Percentiles rank a stretch among this genome's conserved stretches.
Conservation (phyloP, 2,113 vertebrate species). For the Pelecanoides urinatrix region DNA sequence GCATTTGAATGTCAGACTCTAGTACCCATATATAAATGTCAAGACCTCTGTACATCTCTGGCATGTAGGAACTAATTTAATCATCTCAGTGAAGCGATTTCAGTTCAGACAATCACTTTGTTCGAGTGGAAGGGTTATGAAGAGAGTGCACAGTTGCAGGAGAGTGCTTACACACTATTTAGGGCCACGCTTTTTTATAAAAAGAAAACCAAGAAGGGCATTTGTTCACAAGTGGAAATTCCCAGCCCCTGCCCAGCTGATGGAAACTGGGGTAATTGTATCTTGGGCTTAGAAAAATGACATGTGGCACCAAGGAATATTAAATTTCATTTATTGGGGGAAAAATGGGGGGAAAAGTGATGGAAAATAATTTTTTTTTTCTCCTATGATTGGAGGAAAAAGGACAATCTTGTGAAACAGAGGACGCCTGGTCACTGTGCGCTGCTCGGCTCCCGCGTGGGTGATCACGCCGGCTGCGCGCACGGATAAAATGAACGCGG, state of each 20-base stretch:
- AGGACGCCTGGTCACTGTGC: not conserved
- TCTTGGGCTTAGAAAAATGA: not conserved
- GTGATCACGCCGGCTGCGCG: rapidly evolving
- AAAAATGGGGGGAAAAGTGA: not conserved
- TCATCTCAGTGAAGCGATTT: slow-evolving; percentile 54
- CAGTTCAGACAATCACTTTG: slow-evolving; percentile 52
- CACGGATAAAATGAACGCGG: rapidly evolving
- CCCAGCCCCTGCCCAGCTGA: not conserved
- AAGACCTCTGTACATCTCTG: slow-evolving; percentile 53
- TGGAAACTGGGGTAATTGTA: not conserved
- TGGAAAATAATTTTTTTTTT: not conserved
- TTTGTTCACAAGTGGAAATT: not conserved
- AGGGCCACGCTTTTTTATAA: not conserved
- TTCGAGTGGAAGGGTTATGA: slow-evolving; percentile 48
- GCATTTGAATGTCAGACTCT: slow-evolving; percentile 54
- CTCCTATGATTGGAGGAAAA: not conserved
- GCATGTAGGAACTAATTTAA: slow-evolving; percentile 63
- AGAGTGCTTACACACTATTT: not conserved
- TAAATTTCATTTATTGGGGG: not conserved
- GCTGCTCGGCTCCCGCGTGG: not conserved
- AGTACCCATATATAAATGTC: slow-evolving; percentile 59
- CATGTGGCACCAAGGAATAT: rapidly evolving
- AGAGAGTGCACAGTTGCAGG: not conserved
- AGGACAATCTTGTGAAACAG: not conserved
- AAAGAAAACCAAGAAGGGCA: not conserved